Base-by-base conservation (phyloP, 2,888 invertebrate species). In the Cloeon dipterum region DNA sequence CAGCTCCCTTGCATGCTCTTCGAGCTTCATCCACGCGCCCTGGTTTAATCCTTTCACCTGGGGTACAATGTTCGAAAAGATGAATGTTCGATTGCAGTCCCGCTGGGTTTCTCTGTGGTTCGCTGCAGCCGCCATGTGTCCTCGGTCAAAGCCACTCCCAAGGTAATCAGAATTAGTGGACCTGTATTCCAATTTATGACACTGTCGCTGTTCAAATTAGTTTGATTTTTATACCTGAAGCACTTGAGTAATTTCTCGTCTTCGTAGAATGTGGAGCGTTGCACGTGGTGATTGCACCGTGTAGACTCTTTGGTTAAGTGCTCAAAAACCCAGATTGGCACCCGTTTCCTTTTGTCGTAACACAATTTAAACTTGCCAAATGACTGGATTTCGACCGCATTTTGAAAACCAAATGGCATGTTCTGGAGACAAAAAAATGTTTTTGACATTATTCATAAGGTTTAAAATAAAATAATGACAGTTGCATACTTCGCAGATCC, bases 291-390 rank as follows among this genome's bases (percentile, higher is more conserved):
- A 49, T 78, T 78, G 35, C 61, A 61, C 37, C 67, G 66, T 1
- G 89, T 59, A 44, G 70, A 68, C 1, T 76, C 76, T 35, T 70
- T 66, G 0, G 83, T 89, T 25, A 98, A 55, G 52, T 94, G 94
- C 54, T 98, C 98, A 53, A 94, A 86, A 1, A 96, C 94, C 96
- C 96, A 98, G 52, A 88, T 70, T 0, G 96, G 81, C 2, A 86
- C 76, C 43, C 83, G 66, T 45, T 75, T 88, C 43, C 82, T 67
- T 44, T 73, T 67, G 52, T 98, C 94, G 48, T 96, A 98, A 1
- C 91, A 86, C 11, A 96, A 54, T 13, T 96, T 81, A 58, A 68
- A 94, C 56, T 94, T 83, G 44, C 88, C 83, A 48, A 75, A 85
- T 0, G 86, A 81, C 43, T 85, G 66, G 1, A 96, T 63, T 52